Evolutionary conservation across 2,113 vertebrate genomes (phyloP).

Genomic region (Phocoena phocoena): DNA sequence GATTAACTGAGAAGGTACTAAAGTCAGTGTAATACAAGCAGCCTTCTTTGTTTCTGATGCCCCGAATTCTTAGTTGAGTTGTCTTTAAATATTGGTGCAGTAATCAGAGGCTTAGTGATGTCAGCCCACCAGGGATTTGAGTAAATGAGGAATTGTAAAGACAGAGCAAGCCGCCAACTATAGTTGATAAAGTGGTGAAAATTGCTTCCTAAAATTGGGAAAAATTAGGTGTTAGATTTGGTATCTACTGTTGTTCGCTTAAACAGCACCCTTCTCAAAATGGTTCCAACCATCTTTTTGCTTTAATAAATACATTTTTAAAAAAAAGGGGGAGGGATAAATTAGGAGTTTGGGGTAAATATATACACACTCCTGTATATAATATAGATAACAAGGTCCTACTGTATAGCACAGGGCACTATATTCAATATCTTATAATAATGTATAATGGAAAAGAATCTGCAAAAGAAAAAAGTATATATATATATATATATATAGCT

Average conservation of each 20-base stretch:
- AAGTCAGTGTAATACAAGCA: background rate
- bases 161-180: background rate
- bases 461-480: background rate
- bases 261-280: background rate
- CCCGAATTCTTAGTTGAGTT: background rate
- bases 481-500: background rate
- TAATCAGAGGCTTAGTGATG: background rate
- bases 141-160: background rate
- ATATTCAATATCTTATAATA: background rate
- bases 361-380: background rate
- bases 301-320: background rate
- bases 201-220: background rate
- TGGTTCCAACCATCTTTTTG: background rate
- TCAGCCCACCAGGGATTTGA: background rate
- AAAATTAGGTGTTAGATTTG: background rate
- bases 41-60: background rate
- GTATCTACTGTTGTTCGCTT: constrained; percentile 32
- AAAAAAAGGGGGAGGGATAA: background rate
- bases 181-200: background rate
- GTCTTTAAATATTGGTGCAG: background rate
- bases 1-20: background rate
- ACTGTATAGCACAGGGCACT: background rate
- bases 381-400: background rate
- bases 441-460: background rate
- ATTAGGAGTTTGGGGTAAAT: background rate